Evolutionary conservation across 2,797 vertebrate species (phyloP).

Genomic region (Staurois parvus): DNA sequence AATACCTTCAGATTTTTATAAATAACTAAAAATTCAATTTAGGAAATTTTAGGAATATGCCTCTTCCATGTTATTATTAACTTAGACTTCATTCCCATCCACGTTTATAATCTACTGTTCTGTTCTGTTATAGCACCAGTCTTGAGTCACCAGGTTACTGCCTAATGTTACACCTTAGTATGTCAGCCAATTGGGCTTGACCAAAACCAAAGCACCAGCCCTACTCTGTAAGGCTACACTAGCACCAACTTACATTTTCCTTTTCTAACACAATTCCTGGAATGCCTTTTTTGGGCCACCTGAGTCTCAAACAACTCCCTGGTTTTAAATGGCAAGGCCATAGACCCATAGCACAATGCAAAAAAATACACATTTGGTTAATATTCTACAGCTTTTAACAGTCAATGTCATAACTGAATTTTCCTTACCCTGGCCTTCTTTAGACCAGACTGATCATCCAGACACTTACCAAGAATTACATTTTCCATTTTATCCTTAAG

Average conservation of each 20-base stretch:
- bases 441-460: conserved; percentile 31
- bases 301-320: conserved; percentile 2
- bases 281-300: neutral
- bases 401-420: conserved; percentile 45
- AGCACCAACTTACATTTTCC: neutral
- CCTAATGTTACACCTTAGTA: neutral
- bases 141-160: neutral
- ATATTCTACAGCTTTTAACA: conserved; percentile 46
- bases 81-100: neutral
- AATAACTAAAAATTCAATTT: neutral
- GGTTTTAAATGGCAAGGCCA: conserved; percentile 40
- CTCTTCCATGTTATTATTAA: neutral
- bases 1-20: neutral
- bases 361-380: conserved; percentile 53
- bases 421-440: conserved; percentile 12
- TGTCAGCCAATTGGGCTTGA: neutral
- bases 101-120: neutral
- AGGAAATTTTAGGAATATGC: neutral
- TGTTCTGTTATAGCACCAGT: neutral
- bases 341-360: conserved; percentile 33
- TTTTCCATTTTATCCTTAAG: neutral
- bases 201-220: conserved; percentile 30
- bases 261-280: conserved; percentile 9
- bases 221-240: neutral
- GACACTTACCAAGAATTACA: conserved; percentile 30